Base-by-base conservation (phyloP, 1,140 invertebrate species). In the Zelostemma sp. region DNA sequence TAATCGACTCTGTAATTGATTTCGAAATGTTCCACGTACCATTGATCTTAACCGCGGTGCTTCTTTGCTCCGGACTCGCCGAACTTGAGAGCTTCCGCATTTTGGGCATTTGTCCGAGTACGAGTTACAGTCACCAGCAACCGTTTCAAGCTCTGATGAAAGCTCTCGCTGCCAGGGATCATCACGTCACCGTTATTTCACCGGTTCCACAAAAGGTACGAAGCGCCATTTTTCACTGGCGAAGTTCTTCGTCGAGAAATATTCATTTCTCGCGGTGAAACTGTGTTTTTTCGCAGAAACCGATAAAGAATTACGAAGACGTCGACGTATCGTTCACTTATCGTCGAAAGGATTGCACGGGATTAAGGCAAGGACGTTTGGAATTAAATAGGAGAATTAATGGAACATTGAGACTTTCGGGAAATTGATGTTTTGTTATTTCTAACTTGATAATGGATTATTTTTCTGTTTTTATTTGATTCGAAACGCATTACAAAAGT, bases 121-220 rank as follows among this genome's bases (percentile, higher is more conserved):
- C 78, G 0, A 87, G 86, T 21, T 87, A 86, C 66, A 91, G 90
- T 51, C 90, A 91, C 76, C 88, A 86, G 62, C 86, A 87, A 72
- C 83, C 89, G 6, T 90, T 89, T 58, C 85, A 87, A 45, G 85
- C 87, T 1, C 67, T 91, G 62, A 86, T 88, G 76, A 88, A 87
- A 64, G 87, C 83, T 35, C 69, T 91, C 50, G 90, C 88, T 1
- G 59, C 67, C 25, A 79, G 82, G 51, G 88, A 87, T 15, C 90
- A 91, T 76, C 79, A 87, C 57, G 84, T 91, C 16, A 89, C 88
- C 1, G 80, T 90, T 11, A 75, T 90, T 21, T 89, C 87, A 38
- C 84, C 88, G 11, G 86, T 87, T 60, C 79, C 85, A 2, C 76
- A 85, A 11, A 87, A 88, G 72, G 79, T 77, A 74, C 2, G 35